A percentile compares a stretch with the other conserved stretches of the same genome.
These are phyloP conservation scores for Koerneria pararmatus DNA, from an alignment of 2,888 invertebrate genomes.

Conservation along the genomic window DNA sequence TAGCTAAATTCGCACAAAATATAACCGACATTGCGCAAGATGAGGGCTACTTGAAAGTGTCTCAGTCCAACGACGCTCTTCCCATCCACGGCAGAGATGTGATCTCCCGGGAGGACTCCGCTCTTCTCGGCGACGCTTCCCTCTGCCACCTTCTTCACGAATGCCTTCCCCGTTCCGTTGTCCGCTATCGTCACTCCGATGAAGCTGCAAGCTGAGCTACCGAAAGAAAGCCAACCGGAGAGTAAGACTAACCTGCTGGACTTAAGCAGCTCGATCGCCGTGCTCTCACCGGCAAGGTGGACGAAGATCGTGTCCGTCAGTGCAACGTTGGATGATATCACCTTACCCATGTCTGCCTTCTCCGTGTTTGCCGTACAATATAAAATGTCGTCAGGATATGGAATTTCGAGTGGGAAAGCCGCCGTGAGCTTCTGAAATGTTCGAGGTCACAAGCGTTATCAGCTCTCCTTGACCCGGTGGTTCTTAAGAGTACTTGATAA, in stretches of 20 bases:
- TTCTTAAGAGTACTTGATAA: too few relatives aligned
- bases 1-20: too few relatives aligned
- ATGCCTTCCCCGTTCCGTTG: conserved; percentile 93
- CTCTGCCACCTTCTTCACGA: conserved; percentile 92
- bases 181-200: conserved; percentile 95
- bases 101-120: conserved; percentile 35
- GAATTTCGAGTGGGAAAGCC: conserved; percentile 33
- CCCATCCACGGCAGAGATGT: conserved; percentile 65
- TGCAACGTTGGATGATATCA: conserved; percentile 92
- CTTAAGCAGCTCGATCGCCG: conserved; percentile 90
- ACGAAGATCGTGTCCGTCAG: conserved; percentile 97
- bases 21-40: conserved; percentile 77
- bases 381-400: conserved; percentile 70
- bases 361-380: conserved; percentile 97
- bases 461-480: too few relatives aligned
- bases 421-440: conserved; percentile 35
- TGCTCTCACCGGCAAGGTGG: conserved; percentile 77
- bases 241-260: conserved; percentile 70
- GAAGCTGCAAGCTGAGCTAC: conserved; percentile 70
- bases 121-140: conserved; percentile 73
- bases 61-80: conserved; percentile 80
- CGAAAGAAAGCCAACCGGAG: too few relatives aligned
- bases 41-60: conserved; percentile 92
- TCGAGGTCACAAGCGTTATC: too few relatives aligned
- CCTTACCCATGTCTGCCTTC: conserved; percentile 90